Conservation (phyloP, 2,113 vertebrate species). For the Tiliqua scincoides region DNA sequence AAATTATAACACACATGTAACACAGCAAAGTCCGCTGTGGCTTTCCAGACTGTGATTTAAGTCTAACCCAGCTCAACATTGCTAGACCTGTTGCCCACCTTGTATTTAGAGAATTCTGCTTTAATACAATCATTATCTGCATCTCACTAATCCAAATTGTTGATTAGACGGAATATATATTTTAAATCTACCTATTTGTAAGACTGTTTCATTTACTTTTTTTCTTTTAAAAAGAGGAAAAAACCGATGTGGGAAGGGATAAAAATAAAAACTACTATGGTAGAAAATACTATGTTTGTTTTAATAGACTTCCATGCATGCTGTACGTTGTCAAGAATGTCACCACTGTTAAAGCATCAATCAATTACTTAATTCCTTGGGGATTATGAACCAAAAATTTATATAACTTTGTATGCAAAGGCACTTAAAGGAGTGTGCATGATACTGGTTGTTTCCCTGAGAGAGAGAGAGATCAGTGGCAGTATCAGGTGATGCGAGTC, state of each 20-base stretch:
- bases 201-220: too few relatives aligned
- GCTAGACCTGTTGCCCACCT: neutral
- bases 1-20: neutral
- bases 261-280: too few relatives aligned
- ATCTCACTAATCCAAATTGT: neutral
- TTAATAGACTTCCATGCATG: neutral
- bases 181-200: neutral
- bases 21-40: neutral
- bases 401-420: conserved; percentile 7
- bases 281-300: neutral
- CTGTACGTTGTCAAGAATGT: neutral
- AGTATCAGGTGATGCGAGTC: neutral
- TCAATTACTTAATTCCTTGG: neutral
- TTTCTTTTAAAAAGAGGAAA: neutral
- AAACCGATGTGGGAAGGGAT: too few relatives aligned
- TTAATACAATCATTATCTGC: neutral
- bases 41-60: neutral
- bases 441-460: neutral
- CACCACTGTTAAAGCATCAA: neutral
- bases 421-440: conserved; percentile 2
- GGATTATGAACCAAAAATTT: neutral
- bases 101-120: neutral
- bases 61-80: neutral
- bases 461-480: neutral
- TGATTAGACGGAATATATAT: neutral